Base-by-base conservation (phyloP, 2,888 invertebrate species). In the Elysia crispata region DNA sequence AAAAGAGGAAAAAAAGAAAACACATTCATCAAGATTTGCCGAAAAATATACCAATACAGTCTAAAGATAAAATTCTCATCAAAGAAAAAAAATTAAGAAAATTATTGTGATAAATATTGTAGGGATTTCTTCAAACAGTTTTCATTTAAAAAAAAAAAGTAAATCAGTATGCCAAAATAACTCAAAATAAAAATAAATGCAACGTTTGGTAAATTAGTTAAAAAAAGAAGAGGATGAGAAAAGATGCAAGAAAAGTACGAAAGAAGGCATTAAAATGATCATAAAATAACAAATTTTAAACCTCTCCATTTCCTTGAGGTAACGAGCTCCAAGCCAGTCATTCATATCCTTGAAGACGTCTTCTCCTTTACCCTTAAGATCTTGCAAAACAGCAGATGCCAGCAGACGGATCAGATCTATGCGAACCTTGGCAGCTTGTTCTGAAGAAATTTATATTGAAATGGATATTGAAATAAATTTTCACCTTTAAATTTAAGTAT, bases 241-340 rank as follows among this genome's bases (percentile, higher is more conserved):
- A 8, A 5, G 33, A 33, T 41, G 20, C 30, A 20, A 33, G 33
- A 25, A 31, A 1, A 72, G 20, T n/a, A 33, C 1, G 25, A 72
- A 18, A 1, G 30, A 72, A 20, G 5, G 8, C 20, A 20, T 25
- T 18, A 49, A 49, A n/a, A 6, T n/a, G 31, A 18, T 18, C 11
- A 11, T 18, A 25, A 25, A 8, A 69, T 6, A 11, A 72, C 6
- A 28, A 54, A 30, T 5, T 31, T n/a, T 28, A 33, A 20, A 92
- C 91, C 91, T 90, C 80, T 91, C 90, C 89, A 91, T 92, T 83
- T 92, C 91, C 79, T 90, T 91, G 15, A 92, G 88, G 86, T 90
- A 92, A 66, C 91, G 85, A 1, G 91, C 90, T 20, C 92, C 92
- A 3, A 92, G 86, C 91, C 91, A 92, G 83, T 92, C 92, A 85